A percentile compares a stretch with the other conserved stretches of the same genome.
These are phyloP conservation scores for Aphaenogaster ashmeadi DNA, from an alignment of 1,140 invertebrate genomes.

Conservation along the genomic window DNA sequence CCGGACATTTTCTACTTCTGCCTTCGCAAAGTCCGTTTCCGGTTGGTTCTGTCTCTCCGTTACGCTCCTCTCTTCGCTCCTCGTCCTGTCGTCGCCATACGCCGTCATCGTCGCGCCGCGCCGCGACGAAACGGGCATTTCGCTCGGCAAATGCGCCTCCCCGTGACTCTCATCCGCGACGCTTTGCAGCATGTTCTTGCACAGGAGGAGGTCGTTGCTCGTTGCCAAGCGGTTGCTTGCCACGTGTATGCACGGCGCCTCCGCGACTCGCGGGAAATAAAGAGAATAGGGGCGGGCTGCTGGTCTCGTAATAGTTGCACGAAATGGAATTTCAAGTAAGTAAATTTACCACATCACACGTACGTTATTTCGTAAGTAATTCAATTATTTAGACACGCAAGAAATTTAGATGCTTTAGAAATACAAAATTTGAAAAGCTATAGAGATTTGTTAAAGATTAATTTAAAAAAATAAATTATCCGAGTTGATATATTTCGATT, in stretches of 20 bases:
- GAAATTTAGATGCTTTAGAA: neutral
- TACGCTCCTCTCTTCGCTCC: constrained; percentile 26
- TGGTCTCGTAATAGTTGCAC: neutral
- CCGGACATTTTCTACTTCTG: constrained; percentile 64
- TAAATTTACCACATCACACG: neutral
- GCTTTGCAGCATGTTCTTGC: constrained; percentile 39
- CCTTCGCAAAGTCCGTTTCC: constrained; percentile 60
- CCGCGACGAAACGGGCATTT: constrained; percentile 55
- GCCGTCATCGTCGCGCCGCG: constrained; percentile 19
- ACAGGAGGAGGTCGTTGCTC: constrained; percentile 67
- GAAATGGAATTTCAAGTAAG: constrained; percentile 1
- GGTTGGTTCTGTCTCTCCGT: constrained; percentile 46
- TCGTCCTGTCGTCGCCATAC: constrained; percentile 15
- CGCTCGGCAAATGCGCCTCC: constrained; percentile 62
- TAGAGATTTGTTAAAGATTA: neutral
- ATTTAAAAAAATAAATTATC: neutral
- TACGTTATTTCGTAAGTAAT: neutral
- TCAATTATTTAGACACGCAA: neutral
- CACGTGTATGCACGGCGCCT: constrained; percentile 58
- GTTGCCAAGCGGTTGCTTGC: constrained; percentile 71
- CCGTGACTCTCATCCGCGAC: constrained; percentile 36
- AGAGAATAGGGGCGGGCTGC: constrained; percentile 34
- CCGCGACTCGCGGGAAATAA: constrained; percentile 53
- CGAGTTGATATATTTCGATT: neutral
- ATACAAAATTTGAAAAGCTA: neutral